Conservation (phyloP, 2,113 vertebrate species). For the Pseudopodoces humilis region DNA sequence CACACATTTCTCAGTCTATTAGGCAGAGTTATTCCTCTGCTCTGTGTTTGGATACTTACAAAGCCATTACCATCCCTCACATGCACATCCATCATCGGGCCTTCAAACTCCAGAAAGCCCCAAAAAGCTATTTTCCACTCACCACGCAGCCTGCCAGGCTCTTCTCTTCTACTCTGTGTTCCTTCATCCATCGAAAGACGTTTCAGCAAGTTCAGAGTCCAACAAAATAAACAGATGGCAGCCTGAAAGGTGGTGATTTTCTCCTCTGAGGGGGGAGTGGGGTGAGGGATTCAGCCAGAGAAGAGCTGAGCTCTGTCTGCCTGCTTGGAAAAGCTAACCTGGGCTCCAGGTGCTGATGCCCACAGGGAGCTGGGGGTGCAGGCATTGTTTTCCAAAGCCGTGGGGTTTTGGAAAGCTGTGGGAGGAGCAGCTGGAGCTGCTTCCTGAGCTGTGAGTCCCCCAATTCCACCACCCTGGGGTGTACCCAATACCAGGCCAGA, state of each 20-base stretch:
- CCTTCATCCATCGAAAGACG: slow-evolving; percentile 22
- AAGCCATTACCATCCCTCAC: slow-evolving; percentile 48
- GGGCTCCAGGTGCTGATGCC: not conserved
- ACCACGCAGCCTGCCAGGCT: slow-evolving; percentile 59
- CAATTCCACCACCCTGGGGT: not conserved
- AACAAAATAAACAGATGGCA: slow-evolving; percentile 52
- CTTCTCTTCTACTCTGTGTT: slow-evolving; percentile 56
- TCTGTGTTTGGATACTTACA: slow-evolving; percentile 37
- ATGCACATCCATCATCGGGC: slow-evolving; percentile 50
- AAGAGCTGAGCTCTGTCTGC: not conserved
- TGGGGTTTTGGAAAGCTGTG: not conserved
- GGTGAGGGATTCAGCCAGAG: not conserved
- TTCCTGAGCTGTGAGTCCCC: not conserved
- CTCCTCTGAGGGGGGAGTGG: not conserved
- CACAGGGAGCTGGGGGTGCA: rapidly evolving
- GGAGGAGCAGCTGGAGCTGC: not conserved
- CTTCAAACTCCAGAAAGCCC: slow-evolving; percentile 42
- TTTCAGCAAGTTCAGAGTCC: slow-evolving; percentile 35
- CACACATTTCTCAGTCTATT: slow-evolving; percentile 17
- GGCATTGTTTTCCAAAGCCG: rapidly evolving
- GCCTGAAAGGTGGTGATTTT: slow-evolving; percentile 8
- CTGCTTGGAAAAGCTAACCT: not conserved
- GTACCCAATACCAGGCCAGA: not conserved
- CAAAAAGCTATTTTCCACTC: slow-evolving; percentile 55
- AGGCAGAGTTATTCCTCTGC: slow-evolving; percentile 28